Percentiles rank a stretch among this genome's conserved stretches.
phyloP scores from a whole-genome alignment of 2,113 vertebrate genomes.

The Leuciscus idus region DNA sequence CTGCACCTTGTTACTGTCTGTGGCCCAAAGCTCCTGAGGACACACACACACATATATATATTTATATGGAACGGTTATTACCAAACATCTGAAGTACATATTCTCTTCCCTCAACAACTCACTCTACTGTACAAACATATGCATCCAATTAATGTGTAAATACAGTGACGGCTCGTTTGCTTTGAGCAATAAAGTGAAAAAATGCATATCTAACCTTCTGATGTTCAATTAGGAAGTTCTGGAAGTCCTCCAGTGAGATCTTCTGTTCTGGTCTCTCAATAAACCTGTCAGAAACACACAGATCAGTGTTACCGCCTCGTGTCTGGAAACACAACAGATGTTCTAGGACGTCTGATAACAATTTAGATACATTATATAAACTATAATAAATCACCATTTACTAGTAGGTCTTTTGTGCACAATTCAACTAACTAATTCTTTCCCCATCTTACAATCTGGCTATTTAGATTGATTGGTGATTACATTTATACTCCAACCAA shows the following conservation, averaged over 20 bases:
- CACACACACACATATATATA: constrained; percentile 40
- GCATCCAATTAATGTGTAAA: not conserved
- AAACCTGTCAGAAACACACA: constrained; percentile 69
- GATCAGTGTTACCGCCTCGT: not conserved
- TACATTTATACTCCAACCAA: no score
- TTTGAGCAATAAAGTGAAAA: not conserved
- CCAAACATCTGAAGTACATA: not conserved
- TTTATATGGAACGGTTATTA: not conserved
- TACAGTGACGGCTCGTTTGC: not conserved
- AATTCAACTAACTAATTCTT: not conserved
- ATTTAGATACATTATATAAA: not conserved
- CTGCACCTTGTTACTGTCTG: constrained; percentile 85
- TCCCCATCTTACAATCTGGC: no score
- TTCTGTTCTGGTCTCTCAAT: constrained; percentile 85
- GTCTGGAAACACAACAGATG: not conserved
- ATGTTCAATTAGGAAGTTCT: constrained; percentile 87
- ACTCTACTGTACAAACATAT: not conserved
- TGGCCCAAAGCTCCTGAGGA: constrained; percentile 89
- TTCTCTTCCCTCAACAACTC: not conserved
- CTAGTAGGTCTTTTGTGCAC: not conserved
- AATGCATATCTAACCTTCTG: constrained; percentile 81
- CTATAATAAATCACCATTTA: not conserved
- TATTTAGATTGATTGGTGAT: not conserved
- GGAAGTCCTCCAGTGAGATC: constrained; percentile 86
- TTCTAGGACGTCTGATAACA: not conserved